Percentiles rank a stretch among this genome's conserved stretches.
phyloP scores from a whole-genome alignment of 2,888 invertebrate genomes.

The Himalopsyche anomala region DNA sequence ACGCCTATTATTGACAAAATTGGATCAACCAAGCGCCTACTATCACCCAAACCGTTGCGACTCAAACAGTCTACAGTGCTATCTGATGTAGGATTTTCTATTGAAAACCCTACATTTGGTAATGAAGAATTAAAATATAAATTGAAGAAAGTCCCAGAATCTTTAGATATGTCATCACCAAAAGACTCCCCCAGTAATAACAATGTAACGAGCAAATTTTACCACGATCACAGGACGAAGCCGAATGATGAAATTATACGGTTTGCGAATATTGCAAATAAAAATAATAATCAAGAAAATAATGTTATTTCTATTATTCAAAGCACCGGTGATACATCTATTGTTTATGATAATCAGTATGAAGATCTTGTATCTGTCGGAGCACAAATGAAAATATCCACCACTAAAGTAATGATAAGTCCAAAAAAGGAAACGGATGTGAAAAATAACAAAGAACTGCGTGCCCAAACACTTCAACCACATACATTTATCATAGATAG shows the following conservation, averaged over 20 bases:
- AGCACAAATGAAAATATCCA: constrained; percentile 75
- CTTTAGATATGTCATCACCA: neutral
- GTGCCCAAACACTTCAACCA: constrained; percentile 74
- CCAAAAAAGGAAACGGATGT: constrained; percentile 76
- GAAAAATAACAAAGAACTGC: constrained; percentile 72
- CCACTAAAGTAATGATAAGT: constrained; percentile 74
- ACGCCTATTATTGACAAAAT: neutral
- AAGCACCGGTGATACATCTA: neutral
- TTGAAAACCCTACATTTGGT: neutral
- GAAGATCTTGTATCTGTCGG: constrained; percentile 70
- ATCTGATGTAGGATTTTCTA: neutral
- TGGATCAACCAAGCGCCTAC: neutral
- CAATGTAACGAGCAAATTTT: constrained; percentile 19
- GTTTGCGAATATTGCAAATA: neutral
- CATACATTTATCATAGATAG: constrained; percentile 68
- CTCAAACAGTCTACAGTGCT: neutral
- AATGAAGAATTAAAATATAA: neutral
- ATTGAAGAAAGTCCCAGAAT: neutral
- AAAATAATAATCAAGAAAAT: constrained; percentile 41
- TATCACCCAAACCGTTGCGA: neutral
- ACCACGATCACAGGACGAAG: constrained; percentile 39
- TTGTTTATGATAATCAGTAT: neutral
- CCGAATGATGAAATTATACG: neutral
- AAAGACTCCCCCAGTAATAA: neutral
- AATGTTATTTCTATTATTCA: neutral